These are phyloP conservation scores for Drosophila suzukii DNA, from an alignment of 1,140 invertebrate genomes.

Conservation along the genomic window DNA sequence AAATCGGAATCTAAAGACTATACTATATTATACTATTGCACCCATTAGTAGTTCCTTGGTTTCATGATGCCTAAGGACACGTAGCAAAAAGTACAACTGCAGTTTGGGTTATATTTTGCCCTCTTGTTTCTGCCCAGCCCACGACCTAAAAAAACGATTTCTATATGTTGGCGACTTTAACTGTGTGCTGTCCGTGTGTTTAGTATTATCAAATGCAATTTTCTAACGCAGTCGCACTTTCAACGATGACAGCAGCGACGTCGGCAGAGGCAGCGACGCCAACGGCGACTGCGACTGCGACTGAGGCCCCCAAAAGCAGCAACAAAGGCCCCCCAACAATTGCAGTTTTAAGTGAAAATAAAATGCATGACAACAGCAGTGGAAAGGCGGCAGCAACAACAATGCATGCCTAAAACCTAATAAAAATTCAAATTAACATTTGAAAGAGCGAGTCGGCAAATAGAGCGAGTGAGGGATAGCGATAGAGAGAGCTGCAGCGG, in stretches of 20 bases:
- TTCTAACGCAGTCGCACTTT: conserved; percentile 84
- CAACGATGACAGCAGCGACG: conserved; percentile 64
- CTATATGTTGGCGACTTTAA: conserved; percentile 27
- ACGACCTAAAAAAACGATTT: conserved; percentile 72
- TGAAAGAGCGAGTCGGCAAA: conserved; percentile 66
- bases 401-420: conserved; percentile 83
- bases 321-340: conserved; percentile 62
- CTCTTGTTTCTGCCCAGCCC: conserved; percentile 29
- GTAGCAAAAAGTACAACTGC: conserved; percentile 10
- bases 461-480: conserved; percentile 13
- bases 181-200: conserved; percentile 44
- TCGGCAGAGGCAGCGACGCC: conserved; percentile 1
- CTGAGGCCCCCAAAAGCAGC: conserved; percentile 24
- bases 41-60: neutral
- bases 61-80: neutral
- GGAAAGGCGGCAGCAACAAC: conserved; percentile 39
- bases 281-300: conserved; percentile 28
- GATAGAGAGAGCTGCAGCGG: conserved; percentile 14
- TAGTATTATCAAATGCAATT: conserved; percentile 79
- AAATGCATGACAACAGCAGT: conserved; percentile 66
- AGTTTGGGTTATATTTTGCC: conserved; percentile 28
- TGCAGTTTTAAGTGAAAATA: conserved; percentile 82
- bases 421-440: conserved; percentile 84
- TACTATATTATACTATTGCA: too few species aligned
- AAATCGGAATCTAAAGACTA: neutral